These are phyloP conservation scores for Panzeria rudis DNA, from an alignment of 2,888 invertebrate genomes.

Conservation along the genomic window DNA sequence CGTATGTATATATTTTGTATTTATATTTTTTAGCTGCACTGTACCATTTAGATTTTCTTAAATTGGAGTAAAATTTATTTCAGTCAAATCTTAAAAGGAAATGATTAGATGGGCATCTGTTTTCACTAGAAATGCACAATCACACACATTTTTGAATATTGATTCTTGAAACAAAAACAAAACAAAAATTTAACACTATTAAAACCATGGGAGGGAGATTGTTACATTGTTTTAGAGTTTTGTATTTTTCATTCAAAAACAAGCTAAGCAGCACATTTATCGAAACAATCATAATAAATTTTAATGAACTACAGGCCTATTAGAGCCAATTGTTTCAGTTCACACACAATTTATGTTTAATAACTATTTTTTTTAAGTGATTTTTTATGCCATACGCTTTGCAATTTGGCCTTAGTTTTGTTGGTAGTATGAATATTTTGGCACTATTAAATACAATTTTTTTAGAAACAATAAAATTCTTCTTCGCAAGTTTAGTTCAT, in stretches of 20 bases:
- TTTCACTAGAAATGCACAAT: constrained; percentile 31
- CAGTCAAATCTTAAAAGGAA: constrained; percentile 39
- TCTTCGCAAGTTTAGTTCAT: constrained; percentile 7
- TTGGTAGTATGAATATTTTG: not conserved
- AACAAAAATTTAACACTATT: constrained; percentile 36
- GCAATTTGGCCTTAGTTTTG: constrained; percentile 18
- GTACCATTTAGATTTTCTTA: not conserved
- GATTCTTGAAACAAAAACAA: not conserved
- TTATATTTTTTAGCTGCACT: not conserved
- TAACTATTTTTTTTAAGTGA: not conserved
- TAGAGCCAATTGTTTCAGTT: constrained; percentile 4
- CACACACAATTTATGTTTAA: not conserved
- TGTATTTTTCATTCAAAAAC: not conserved
- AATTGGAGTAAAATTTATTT: constrained; percentile 16
- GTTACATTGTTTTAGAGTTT: not conserved
- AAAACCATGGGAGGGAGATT: constrained; percentile 13
- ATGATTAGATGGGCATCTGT: constrained; percentile 61
- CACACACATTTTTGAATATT: constrained; percentile 2
- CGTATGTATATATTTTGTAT: not conserved
- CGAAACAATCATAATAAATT: constrained; percentile 9
- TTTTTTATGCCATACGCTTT: constrained; percentile 20
- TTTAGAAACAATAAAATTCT: not conserved
- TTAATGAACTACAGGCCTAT: not conserved
- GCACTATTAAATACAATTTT: constrained; percentile 15
- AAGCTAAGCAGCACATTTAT: too few species aligned